Evolutionary conservation across 2,797 vertebrate species (phyloP).

Genomic region (Varecia variegata): DNA sequence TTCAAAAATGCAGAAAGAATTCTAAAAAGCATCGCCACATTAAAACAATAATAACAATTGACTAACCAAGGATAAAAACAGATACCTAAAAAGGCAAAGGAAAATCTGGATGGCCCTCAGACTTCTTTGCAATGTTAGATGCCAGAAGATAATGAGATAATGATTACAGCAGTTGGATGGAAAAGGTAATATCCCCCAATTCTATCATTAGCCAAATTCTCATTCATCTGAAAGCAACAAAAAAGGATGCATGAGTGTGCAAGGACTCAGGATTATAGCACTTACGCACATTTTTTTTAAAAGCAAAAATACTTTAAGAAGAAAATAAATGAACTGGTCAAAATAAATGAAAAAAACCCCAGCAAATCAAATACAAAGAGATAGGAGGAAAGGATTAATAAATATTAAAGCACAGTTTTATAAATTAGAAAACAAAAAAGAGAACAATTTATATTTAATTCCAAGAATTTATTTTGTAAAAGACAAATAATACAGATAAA

Average conservation of each 20-base stretch:
- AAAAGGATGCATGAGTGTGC: not conserved
- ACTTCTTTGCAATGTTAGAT: slow-evolving; percentile 19
- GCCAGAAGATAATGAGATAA: slow-evolving; percentile 30
- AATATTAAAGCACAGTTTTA: not conserved
- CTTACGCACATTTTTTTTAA: not conserved
- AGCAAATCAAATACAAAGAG: not conserved
- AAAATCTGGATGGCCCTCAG: not conserved
- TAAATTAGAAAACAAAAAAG: not conserved
- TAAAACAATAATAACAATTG: slow-evolving; percentile 4
- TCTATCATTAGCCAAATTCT: slow-evolving; percentile 7
- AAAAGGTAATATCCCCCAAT: not conserved
- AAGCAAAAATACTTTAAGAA: not conserved
- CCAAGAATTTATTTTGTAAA: slow-evolving; percentile 5
- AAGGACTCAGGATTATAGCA: not conserved
- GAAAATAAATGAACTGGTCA: not conserved
- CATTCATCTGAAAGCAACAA: slow-evolving; percentile 34
- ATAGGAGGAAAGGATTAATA: not conserved
- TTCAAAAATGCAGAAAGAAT: slow-evolving; percentile 31
- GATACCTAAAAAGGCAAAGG: not conserved
- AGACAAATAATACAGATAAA: slow-evolving; percentile 10
- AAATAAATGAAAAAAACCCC: not conserved
- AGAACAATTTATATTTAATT: slow-evolving; percentile 28
- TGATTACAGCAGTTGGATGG: not conserved
- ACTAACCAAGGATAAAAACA: not conserved
- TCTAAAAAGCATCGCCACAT: slow-evolving; percentile 24